A percentile compares a stretch with the other conserved stretches of the same genome.
These are phyloP conservation scores for Perdita meconis DNA, from an alignment of 2,888 invertebrate species.

Conservation along the genomic window DNA sequence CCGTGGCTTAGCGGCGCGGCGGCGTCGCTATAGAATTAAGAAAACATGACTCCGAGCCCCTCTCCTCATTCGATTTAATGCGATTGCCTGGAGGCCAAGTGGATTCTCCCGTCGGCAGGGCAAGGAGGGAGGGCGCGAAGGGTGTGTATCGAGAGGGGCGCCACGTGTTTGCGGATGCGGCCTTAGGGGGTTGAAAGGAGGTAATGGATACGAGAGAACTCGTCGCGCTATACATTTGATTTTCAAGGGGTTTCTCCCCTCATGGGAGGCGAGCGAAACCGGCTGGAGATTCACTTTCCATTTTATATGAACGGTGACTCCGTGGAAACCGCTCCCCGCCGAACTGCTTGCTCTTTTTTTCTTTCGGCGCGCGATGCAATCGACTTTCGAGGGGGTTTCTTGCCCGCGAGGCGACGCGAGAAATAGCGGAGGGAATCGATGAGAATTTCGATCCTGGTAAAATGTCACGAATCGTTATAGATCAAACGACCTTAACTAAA, in stretches of 20 bases:
- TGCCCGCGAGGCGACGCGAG: slow-evolving; percentile 2
- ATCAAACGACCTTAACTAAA: too few relatives aligned
- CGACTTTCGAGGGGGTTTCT: slow-evolving; percentile 12
- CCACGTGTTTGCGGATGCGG: slow-evolving; percentile 70
- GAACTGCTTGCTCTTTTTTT: slow-evolving; percentile 50
- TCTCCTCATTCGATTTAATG: slow-evolving; percentile 68
- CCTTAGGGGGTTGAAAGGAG: slow-evolving; percentile 62
- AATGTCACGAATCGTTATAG: not conserved
- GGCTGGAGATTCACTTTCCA: slow-evolving; percentile 70
- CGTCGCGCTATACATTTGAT: slow-evolving; percentile 62
- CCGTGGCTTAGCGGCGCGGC: slow-evolving; percentile 40
- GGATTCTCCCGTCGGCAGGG: slow-evolving; percentile 19
- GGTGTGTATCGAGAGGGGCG: slow-evolving; percentile 56
- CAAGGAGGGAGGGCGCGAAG: slow-evolving; percentile 42
- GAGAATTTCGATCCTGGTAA: slow-evolving; percentile 8
- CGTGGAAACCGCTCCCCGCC: slow-evolving; percentile 54
- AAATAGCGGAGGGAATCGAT: slow-evolving; percentile 9
- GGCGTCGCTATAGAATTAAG: slow-evolving; percentile 69
- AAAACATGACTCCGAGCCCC: slow-evolving; percentile 69
- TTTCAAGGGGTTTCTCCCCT: slow-evolving; percentile 63
- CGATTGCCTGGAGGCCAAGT: slow-evolving; percentile 56
- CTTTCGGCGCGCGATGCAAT: slow-evolving; percentile 2
- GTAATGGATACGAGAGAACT: slow-evolving; percentile 78
- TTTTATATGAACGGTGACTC: slow-evolving; percentile 67
- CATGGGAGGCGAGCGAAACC: slow-evolving; percentile 30